Evolutionary conservation across 2,888 invertebrate species (phyloP), one percentile per base, ranked within the genome.

Genomic region (Drosophila mettleri): DNA sequence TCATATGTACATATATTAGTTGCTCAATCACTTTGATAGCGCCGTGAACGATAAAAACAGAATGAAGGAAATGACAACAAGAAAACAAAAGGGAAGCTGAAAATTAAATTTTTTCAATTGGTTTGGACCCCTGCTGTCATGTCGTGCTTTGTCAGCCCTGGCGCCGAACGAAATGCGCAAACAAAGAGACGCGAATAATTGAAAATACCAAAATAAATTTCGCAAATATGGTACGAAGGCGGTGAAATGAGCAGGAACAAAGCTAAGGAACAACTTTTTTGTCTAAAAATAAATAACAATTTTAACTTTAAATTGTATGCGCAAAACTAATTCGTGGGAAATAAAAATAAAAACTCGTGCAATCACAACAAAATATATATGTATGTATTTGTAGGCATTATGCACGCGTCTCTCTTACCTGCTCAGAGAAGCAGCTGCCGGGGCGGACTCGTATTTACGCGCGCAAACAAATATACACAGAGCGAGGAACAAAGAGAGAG

Each of bases 201-300:
- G 62, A 78, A 76, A 79, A 78, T 83, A 83, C 69, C 85, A 73
- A 82, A 86, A 82, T 82, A 82, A 82, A 80, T 78, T 78, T 41
- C 38, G 59, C 58, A 80, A 83, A 66, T 63, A 29, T 48, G 52
- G 45, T 67, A 58, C 33, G 51, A 59, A 49, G 55, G 49, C 46
- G 43, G 22, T 41, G 20, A 51, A 29, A 22, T 46, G 20, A 33
- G 48, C 20, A 49, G 52, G n/a, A 55, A 64, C 36, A 24, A 72
- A 55, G 52, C 49, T 63, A 55, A 60, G 69, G 53, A 46, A 71
- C 68, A 59, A 66, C 54, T 45, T 57, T 57, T 60, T 64, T 59
- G 67, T 55, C 82, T 87, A 83, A 69, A 87, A 87, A 83, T 87
- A 83, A 87, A 71, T 69, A 52, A 36, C 31, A 57, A 38, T 38